Base-by-base conservation (phyloP, 1,140 invertebrate species). In the Bemisia tabaci region DNA sequence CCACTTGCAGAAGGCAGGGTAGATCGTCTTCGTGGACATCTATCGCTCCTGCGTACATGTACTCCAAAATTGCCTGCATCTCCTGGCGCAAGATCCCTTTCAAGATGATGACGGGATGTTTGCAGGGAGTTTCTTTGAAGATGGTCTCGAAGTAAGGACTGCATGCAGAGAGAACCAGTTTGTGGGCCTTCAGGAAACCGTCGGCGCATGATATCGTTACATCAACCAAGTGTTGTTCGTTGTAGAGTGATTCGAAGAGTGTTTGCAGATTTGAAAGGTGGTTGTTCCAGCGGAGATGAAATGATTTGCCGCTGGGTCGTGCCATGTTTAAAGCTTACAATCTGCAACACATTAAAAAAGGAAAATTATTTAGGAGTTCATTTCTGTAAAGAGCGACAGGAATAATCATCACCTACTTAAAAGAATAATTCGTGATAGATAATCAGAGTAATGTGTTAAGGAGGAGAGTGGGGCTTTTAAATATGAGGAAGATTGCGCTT, bases 151-250 rank as follows among this genome's bases (percentile, higher is more conserved):
- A 82, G 68, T 80, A 82, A 5, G 77, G 76, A 69, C 80, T 81
- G 67, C 80, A 82, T 22, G 80, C 79, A 11, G 79, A 80, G 25
- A 82, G 73, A 27, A 82, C 77, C 39, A 81, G 73, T 73, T 81
- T 82, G 67, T 82, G 80, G 58, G 79, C 80, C 71, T 77, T 79
- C 22, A 79, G 62, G 64, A 75, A 77, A 62, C 78, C 77, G 63
- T 82, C 83, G 71, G 82, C 81, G 71, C 82, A 84, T 24, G 82
- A 82, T 67, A 85, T 72, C 11, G 84, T 85, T 60, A 85, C 83
- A 75, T 85, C 84, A 64, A 82, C 81, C 68, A 85, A 79, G 71
- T 82, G 80, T 74, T 84, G 81, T 59, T 79, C 78, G 59, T 76
- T 75, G 66, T 80, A 78, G 26, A 83, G 72, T 73, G 77, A 79